Conservation (phyloP, 2,888 invertebrate genomes). For the Tanytarsus gracilentus region DNA sequence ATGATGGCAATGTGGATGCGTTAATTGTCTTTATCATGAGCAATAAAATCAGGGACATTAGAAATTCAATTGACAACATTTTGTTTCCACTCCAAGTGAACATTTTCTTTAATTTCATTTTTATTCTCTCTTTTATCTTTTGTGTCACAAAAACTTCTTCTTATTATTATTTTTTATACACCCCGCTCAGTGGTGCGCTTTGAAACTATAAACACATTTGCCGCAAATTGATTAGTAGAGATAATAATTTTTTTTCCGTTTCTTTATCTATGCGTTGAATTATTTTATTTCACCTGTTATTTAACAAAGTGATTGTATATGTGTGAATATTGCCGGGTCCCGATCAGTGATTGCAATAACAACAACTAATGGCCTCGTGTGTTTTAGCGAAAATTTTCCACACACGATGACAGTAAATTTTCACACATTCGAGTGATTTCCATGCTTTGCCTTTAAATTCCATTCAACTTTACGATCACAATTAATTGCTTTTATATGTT, state of each 20-base stretch:
- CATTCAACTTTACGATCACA: no score
- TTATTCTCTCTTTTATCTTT: background rate
- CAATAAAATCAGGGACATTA: constrained; percentile 23
- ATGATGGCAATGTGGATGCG: constrained; percentile 21
- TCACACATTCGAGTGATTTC: background rate
- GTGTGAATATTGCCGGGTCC: background rate
- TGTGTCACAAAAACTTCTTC: constrained; percentile 9
- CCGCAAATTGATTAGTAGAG: constrained; percentile 23
- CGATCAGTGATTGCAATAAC: background rate
- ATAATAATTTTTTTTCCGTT: background rate
- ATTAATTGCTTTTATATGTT: no score
- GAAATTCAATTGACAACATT: constrained; percentile 25
- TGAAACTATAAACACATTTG: constrained; percentile 20
- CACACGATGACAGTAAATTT: background rate
- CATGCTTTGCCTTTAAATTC: no score
- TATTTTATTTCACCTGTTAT: background rate
- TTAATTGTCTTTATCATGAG: constrained; percentile 25
- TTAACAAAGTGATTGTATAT: background rate
- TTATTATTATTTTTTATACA: no score
- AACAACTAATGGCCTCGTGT: background rate
- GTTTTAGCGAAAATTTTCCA: background rate
- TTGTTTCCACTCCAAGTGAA: constrained; percentile 13
- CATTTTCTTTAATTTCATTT: constrained; percentile 2
- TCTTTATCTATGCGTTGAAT: background rate
- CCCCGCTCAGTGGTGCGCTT: constrained; percentile 10